Evolutionary conservation across 2,797 vertebrate genomes (phyloP).

Genomic region (Anas capensis): DNA sequence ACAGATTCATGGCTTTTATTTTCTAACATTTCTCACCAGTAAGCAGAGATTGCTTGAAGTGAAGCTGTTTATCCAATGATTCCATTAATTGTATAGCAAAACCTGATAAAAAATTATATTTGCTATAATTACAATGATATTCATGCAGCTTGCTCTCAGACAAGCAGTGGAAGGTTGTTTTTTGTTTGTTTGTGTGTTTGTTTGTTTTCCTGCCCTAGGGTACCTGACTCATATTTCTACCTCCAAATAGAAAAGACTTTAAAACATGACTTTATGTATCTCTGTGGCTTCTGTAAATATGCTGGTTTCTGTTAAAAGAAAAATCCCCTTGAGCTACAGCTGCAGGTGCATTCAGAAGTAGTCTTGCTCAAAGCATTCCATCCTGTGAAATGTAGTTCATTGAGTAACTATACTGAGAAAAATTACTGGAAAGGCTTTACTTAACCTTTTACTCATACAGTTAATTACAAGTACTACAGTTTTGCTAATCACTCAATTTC

Average conservation of each 20-base stretch:
- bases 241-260: neutral
- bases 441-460: conserved; percentile 59
- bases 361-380: conserved; percentile 36
- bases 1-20: neutral
- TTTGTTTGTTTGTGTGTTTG: too few species aligned
- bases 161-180: neutral
- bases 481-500: conserved; percentile 58
- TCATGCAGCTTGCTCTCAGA: neutral
- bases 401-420: conserved; percentile 51
- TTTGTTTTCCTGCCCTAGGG: neutral
- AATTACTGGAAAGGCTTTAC: conserved; percentile 50
- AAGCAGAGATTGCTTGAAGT: neutral
- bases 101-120: neutral
- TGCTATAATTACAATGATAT: neutral
- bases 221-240: neutral
- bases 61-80: neutral
- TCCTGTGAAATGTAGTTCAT: neutral
- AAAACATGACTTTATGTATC: neutral
- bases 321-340: conserved; percentile 2
- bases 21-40: neutral
- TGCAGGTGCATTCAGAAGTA: neutral
- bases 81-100: neutral
- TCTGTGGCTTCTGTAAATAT: conserved; percentile 7
- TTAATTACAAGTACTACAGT: conserved; percentile 44
- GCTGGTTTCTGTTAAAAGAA: neutral